Conservation (phyloP, 2,888 invertebrate species). For the Galerucella pusilla region DNA sequence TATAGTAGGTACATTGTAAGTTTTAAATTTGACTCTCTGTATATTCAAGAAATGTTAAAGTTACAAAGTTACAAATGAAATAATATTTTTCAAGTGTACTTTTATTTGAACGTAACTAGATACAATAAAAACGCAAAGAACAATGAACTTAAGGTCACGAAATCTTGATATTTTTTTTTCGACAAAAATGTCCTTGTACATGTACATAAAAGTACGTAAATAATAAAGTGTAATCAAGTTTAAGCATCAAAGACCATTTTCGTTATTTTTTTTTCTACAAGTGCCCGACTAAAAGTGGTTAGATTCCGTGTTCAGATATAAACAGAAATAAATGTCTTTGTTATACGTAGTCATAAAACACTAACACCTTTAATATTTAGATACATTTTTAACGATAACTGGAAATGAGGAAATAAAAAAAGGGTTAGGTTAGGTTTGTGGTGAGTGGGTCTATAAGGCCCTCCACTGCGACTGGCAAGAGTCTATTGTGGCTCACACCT, state of each 20-base stretch:
- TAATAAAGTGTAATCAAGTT: slow-evolving; percentile 15
- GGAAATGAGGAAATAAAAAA: not conserved
- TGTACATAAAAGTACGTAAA: slow-evolving; percentile 8
- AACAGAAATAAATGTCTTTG: slow-evolving; percentile 5
- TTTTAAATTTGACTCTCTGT: too few species aligned
- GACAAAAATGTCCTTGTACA: slow-evolving; percentile 4
- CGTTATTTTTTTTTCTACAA: slow-evolving; percentile 5
- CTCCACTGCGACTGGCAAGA: too few species aligned
- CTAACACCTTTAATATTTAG: not conserved
- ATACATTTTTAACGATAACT: not conserved
- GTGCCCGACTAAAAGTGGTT: slow-evolving; percentile 6
- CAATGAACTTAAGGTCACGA: not conserved
- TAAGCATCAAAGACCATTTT: slow-evolving; percentile 15
- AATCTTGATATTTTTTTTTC: not conserved
- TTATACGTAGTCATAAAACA: slow-evolving; percentile 9
- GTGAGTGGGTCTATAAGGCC: too few species aligned
- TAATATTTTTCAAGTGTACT: too few species aligned
- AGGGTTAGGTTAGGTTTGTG: too few species aligned
- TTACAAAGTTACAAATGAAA: too few species aligned
- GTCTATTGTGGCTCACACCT: too few species aligned
- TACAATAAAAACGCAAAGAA: not conserved
- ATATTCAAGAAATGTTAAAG: too few species aligned
- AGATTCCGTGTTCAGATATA: slow-evolving; percentile 7
- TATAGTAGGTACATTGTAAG: too few species aligned
- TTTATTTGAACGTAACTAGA: not conserved